These are phyloP conservation scores for Alligator sinensis DNA, from an alignment of 2,113 vertebrate species.

Conservation along the genomic window DNA sequence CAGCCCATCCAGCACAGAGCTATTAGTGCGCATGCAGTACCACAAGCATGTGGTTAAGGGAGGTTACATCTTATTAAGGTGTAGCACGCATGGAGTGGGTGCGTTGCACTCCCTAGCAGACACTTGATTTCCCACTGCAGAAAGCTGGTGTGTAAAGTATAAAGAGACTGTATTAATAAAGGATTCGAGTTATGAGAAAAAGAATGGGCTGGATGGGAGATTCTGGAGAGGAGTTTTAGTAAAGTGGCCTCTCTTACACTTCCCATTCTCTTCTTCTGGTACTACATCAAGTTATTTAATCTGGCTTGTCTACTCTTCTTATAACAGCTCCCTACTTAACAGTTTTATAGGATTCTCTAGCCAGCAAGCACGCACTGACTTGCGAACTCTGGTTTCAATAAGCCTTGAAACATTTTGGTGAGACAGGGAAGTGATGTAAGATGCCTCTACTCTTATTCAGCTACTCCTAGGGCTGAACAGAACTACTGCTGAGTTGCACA, in stretches of 20 bases:
- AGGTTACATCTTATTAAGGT: too few species aligned
- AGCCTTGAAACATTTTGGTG: background rate
- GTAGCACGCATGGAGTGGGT: too few species aligned
- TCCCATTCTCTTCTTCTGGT: background rate
- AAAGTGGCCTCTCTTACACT: fast-evolving
- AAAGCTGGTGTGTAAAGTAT: background rate
- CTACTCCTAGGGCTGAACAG: background rate
- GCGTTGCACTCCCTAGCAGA: too few species aligned
- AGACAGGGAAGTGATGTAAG: background rate
- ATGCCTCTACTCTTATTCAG: background rate
- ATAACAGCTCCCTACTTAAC: background rate
- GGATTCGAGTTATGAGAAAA: background rate
- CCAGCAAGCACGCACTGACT: background rate
- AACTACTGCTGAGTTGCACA: background rate
- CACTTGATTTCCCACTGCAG: background rate
- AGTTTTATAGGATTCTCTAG: fast-evolving
- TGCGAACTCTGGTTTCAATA: background rate
- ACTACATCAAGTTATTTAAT: too few species aligned
- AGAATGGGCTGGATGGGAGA: background rate
- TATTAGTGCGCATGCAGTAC: too few species aligned
- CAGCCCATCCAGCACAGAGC: too few species aligned
- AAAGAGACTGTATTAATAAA: background rate
- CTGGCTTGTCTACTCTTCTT: too few species aligned
- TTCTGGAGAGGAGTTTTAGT: background rate
- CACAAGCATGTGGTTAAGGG: too few species aligned